phyloP scores from a whole-genome alignment of 2,113 vertebrate genomes.

The Brachyistius frenatus region DNA sequence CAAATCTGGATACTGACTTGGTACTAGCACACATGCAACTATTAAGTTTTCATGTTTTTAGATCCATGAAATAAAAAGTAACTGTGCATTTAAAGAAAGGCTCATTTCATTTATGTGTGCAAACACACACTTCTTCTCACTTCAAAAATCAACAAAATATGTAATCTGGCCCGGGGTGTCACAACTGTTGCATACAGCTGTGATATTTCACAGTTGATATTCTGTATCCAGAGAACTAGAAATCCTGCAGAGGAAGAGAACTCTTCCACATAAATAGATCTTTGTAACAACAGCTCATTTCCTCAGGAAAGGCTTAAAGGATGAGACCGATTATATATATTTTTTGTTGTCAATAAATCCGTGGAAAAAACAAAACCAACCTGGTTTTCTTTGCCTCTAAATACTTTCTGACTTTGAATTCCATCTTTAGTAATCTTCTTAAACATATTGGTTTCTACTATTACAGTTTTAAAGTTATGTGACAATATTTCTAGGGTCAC shows the following conservation, averaged over 20 bases:
- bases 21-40: too few relatives aligned
- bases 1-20: too few relatives aligned
- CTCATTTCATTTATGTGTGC: background rate
- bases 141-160: background rate
- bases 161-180: rapidly evolving
- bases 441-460: background rate
- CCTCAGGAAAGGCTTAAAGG: background rate
- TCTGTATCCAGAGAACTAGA: background rate
- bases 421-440: background rate
- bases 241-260: background rate
- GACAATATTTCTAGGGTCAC: too few relatives aligned
- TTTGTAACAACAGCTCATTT: too few relatives aligned
- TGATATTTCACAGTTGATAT: background rate
- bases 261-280: too few relatives aligned
- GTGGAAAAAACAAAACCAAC: too few relatives aligned
- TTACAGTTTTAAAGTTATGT: too few relatives aligned
- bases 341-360: too few relatives aligned
- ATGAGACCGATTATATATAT: background rate
- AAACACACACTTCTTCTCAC: background rate
- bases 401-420: constrained; percentile 3
- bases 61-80: background rate
- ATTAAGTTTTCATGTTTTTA: too few relatives aligned
- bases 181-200: background rate
- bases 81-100: background rate
- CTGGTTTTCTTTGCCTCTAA: background rate